Percentiles rank a stretch among this genome's conserved stretches.
Conservation (phyloP, 2,797 vertebrate genomes). For the Typhlichthys eigenmanni region DNA sequence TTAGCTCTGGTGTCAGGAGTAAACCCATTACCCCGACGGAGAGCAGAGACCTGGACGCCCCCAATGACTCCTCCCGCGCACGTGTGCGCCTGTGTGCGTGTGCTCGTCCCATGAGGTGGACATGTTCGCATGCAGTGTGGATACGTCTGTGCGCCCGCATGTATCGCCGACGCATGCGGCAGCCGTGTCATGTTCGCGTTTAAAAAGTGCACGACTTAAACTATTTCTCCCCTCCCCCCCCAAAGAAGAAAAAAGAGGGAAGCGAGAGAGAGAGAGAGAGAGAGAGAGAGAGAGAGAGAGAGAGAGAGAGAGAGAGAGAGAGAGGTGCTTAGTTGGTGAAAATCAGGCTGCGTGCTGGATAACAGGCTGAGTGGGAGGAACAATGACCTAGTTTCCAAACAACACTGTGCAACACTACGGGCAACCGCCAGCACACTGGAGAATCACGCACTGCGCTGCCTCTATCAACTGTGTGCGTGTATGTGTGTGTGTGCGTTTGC, state of each 20-base stretch:
- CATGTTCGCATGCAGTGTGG: background rate
- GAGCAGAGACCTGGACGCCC: conserved; percentile 34
- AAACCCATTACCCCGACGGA: conserved; percentile 45
- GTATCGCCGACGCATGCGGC: background rate
- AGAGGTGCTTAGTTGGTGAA: conserved; percentile 55
- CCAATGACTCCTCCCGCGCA: conserved; percentile 34
- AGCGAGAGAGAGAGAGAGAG: conserved; percentile 17
- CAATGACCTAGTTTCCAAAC: conserved; percentile 78
- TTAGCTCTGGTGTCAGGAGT: conserved; percentile 51
- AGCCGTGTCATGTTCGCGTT: conserved; percentile 11
- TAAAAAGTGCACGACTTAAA: conserved; percentile 51
- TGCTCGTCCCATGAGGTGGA: background rate
- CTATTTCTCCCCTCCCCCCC: conserved; percentile 10
- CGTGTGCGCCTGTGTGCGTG: background rate
- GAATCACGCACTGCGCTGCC: conserved; percentile 57
- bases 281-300: background rate
- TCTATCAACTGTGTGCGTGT: conserved; percentile 40
- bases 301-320: conserved; percentile 39
- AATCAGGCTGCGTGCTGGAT: conserved; percentile 56
- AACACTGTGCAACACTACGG: conserved; percentile 62
- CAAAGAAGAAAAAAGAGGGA: conserved; percentile 20
- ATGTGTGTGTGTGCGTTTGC: conserved; percentile 4
- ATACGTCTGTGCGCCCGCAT: background rate
- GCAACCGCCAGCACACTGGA: conserved; percentile 43
- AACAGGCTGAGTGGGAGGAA: conserved; percentile 73